phyloP scores from a whole-genome alignment of 2,797 vertebrate genomes.

The Alca torda region DNA sequence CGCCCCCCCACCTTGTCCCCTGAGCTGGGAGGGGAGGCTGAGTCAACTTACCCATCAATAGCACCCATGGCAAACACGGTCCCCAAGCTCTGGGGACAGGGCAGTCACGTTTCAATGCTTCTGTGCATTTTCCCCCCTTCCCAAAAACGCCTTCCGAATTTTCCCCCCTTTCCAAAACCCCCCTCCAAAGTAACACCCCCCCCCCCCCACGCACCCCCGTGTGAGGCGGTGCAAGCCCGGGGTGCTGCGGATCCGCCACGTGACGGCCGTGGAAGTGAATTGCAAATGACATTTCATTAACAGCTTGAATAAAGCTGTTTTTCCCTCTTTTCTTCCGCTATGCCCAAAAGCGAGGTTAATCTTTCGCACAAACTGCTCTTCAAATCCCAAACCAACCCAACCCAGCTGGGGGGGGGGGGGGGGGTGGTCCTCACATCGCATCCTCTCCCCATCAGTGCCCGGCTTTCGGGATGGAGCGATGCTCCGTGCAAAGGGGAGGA shows the following conservation, averaged over 20 bases:
- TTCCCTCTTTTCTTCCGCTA: constrained; percentile 23
- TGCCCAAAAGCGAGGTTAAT: constrained; percentile 14
- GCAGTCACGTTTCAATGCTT: fast-evolving
- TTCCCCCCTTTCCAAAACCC: too few species aligned
- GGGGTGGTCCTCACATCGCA: fast-evolving
- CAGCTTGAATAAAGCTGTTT: constrained; percentile 71
- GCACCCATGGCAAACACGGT: background rate
- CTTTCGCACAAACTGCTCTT: background rate
- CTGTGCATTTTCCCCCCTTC: background rate
- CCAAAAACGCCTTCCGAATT: background rate
- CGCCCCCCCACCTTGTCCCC: background rate
- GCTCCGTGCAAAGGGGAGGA: background rate
- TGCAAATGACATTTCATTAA: constrained; percentile 76
- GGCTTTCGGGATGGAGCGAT: fast-evolving
- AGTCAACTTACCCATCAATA: background rate
- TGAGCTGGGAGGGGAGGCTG: background rate
- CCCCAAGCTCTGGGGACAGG: background rate
- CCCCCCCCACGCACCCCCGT: background rate
- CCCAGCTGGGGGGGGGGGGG: background rate
- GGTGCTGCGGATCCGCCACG: background rate
- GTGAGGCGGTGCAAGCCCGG: background rate
- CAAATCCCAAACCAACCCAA: background rate
- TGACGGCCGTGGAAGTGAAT: constrained; percentile 53
- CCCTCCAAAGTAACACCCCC: background rate
- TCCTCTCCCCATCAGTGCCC: background rate